Percentiles rank a stretch among this genome's conserved stretches.
These are phyloP conservation scores for Semaprochilodus insignis DNA, from an alignment of 2,797 vertebrate species.

Conservation along the genomic window DNA sequence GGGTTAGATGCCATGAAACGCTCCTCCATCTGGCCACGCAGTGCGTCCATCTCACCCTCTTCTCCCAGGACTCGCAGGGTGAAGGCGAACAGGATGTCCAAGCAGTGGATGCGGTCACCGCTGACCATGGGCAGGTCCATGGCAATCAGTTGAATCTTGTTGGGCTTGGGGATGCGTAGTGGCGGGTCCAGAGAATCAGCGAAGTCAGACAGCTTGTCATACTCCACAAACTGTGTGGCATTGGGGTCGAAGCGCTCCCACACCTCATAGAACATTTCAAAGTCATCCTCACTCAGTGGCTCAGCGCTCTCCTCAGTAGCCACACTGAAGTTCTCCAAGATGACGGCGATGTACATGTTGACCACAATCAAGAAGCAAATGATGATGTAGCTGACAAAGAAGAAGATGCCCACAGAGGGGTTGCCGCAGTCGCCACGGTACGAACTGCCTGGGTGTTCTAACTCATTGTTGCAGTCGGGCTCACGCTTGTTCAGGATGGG, in stretches of 20 bases:
- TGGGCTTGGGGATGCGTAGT: slow-evolving; percentile 90
- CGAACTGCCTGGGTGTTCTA: slow-evolving; percentile 86
- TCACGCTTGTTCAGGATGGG: slow-evolving; percentile 92
- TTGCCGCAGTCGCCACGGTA: slow-evolving; percentile 92
- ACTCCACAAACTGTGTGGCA: slow-evolving; percentile 96
- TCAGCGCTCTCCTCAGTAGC: slow-evolving; percentile 96
- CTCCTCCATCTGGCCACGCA: slow-evolving; percentile 95
- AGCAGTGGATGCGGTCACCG: slow-evolving; percentile 96
- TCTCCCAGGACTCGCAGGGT: slow-evolving; percentile 94
- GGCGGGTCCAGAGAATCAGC: slow-evolving; percentile 91
- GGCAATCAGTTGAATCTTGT: slow-evolving; percentile 89
- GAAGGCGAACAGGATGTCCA: slow-evolving; percentile 96
- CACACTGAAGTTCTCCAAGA: slow-evolving; percentile 96
- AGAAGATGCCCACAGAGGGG: slow-evolving; percentile 91
- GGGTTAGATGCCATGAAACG: slow-evolving; percentile 95
- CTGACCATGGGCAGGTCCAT: slow-evolving; percentile 99
- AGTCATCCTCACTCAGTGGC: slow-evolving; percentile 93
- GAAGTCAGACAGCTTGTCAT: slow-evolving; percentile 89
- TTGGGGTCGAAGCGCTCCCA: slow-evolving; percentile 96
- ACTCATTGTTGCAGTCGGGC: slow-evolving; percentile 89
- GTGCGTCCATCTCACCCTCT: slow-evolving; percentile 91
- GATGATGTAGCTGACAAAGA: slow-evolving; percentile 97
- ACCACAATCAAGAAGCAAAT: slow-evolving; percentile 96
- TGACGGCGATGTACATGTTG: slow-evolving; percentile 98
- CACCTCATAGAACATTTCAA: slow-evolving; percentile 98